A percentile compares a stretch with the other conserved stretches of the same genome.
phyloP scores from a whole-genome alignment of 2,888 invertebrate genomes.

The Synanthedon myopaeformis region DNA sequence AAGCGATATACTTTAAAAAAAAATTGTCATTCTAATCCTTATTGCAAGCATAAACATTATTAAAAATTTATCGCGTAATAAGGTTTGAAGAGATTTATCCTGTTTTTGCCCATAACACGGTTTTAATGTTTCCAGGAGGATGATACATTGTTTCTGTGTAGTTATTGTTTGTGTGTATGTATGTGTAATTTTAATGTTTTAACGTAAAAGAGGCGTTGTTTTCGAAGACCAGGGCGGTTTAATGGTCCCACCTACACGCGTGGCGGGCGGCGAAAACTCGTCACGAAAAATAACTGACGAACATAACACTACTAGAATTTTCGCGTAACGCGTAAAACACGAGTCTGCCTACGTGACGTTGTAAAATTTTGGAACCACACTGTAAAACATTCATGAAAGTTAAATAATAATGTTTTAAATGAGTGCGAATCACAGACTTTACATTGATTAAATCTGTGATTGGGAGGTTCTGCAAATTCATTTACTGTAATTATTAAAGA shows the following conservation, averaged over 20 bases:
- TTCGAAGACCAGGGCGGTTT: slow-evolving; percentile 11
- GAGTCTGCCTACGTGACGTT: neutral
- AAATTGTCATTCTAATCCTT: too few relatives aligned
- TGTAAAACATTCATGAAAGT: too few relatives aligned
- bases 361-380: too few relatives aligned
- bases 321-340: neutral
- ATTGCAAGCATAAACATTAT: too few relatives aligned
- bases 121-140: slow-evolving; percentile 1
- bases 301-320: neutral
- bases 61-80: neutral
- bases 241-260: slow-evolving; percentile 11
- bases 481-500: too few relatives aligned
- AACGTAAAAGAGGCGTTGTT: slow-evolving; percentile 11
- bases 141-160: slow-evolving; percentile 1
- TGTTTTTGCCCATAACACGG: neutral
- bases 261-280: slow-evolving; percentile 3
- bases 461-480: too few relatives aligned
- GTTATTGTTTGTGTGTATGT: slow-evolving; percentile 9
- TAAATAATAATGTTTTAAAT: too few relatives aligned
- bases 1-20: too few relatives aligned
- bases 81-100: neutral
- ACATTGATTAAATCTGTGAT: too few relatives aligned
- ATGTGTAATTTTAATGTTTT: slow-evolving; percentile 7
- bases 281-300: neutral
- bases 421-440: too few relatives aligned